Conservation (phyloP, 2,888 invertebrate genomes). For the Pycnomerus fuliginosus region DNA sequence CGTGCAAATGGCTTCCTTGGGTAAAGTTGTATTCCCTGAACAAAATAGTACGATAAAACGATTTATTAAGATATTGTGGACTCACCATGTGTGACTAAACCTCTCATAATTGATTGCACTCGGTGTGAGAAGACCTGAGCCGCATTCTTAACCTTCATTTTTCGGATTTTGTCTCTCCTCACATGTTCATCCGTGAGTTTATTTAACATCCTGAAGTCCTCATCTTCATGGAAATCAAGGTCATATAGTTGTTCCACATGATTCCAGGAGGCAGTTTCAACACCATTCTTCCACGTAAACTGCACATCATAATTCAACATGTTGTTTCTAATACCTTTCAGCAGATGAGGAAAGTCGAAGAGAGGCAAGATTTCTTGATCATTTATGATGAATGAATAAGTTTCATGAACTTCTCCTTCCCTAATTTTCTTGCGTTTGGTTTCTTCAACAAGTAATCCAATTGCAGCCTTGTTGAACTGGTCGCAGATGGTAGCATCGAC, state of each 20-base stretch:
- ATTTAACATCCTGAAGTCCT: background rate
- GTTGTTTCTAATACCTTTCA: slow-evolving; percentile 5
- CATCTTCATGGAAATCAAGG: background rate
- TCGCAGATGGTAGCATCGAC: slow-evolving; percentile 13
- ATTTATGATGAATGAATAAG: background rate
- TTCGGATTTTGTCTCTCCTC: background rate
- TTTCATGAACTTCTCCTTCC: too few species aligned
- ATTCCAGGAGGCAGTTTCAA: background rate
- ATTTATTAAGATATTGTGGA: too few species aligned
- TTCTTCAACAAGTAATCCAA: background rate
- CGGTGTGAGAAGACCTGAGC: slow-evolving; percentile 7
- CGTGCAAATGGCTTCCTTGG: slow-evolving; percentile 1
- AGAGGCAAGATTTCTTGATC: slow-evolving; percentile 3
- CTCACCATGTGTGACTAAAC: slow-evolving; percentile 1
- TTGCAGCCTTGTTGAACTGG: slow-evolving; percentile 3
- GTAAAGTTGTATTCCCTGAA: too few species aligned
- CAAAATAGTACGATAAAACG: too few species aligned
- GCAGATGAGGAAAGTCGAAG: too few species aligned
- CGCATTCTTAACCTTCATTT: slow-evolving; percentile 7
- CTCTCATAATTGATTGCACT: slow-evolving; percentile 1
- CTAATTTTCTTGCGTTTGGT: slow-evolving; percentile 1
- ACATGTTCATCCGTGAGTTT: slow-evolving; percentile 1
- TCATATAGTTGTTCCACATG: slow-evolving; percentile 4
- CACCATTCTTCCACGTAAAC: background rate
- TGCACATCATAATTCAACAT: slow-evolving; percentile 3